These are phyloP conservation scores for Oncorhynchus clarkii DNA, from an alignment of 2,113 vertebrate genomes.

Conservation along the genomic window DNA sequence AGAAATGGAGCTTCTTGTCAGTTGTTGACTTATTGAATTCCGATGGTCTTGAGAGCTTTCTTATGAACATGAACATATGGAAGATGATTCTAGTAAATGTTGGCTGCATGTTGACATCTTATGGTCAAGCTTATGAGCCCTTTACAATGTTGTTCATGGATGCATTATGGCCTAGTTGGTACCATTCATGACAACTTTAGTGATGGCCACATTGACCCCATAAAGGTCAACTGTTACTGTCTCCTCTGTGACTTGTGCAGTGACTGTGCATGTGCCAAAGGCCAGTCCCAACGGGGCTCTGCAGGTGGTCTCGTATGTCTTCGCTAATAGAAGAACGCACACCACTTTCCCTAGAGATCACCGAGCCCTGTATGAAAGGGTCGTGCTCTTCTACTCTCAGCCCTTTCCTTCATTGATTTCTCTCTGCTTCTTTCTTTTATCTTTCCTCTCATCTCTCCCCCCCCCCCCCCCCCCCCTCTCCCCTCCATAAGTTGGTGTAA, in stretches of 20 bases:
- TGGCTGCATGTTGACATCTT: not conserved
- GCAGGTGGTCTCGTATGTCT: not conserved
- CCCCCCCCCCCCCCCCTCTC: not conserved
- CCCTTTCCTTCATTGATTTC: not conserved
- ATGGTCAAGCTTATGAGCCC: not conserved
- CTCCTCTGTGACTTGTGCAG: not conserved
- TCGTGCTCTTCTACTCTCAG: not conserved
- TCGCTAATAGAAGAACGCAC: not conserved
- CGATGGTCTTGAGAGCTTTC: not conserved
- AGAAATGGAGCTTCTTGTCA: not conserved
- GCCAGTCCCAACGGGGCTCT: not conserved
- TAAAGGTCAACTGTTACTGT: not conserved
- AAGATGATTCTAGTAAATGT: not conserved
- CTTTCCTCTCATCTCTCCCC: not conserved
- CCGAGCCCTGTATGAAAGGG: not conserved
- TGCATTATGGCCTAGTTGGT: not conserved
- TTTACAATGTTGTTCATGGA: not conserved
- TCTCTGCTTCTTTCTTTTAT: not conserved
- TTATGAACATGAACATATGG: not conserved
- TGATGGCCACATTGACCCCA: not conserved
- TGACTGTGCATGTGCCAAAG: not conserved
- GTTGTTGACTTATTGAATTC: not conserved
- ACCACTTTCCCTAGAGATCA: not conserved
- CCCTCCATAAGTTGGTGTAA: not conserved
- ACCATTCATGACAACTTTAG: not conserved